Evolutionary conservation across 2,797 vertebrate species (phyloP), one percentile per base, ranked within the genome.

Genomic region (Acropternis orthonyx): DNA sequence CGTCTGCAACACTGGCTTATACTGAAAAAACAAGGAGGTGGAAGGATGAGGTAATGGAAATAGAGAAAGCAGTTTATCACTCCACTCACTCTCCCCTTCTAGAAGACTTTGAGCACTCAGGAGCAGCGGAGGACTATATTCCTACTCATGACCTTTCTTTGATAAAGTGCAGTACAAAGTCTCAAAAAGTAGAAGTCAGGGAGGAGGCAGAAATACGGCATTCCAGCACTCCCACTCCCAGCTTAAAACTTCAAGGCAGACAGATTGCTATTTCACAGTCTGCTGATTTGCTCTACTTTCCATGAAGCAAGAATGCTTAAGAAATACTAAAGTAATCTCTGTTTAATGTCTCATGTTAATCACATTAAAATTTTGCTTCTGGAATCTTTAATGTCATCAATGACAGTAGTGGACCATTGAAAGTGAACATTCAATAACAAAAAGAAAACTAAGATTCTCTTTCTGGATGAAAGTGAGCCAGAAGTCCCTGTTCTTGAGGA

Each of bases 31-130:
- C 37, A 76, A 77, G 75, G 65, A 71, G 75, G 82, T 81, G 24
- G 49, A 85, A 85, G 65, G 75, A 89, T 95, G 91, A 96, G 85
- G 93, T 93, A 93, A 95, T 83, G 89, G 92, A 92, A 93, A 87
- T 26, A 84, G 32, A 16, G 71, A 92, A 92, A 85, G 72, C 72
- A 85, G 78, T 95, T 92, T 85, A 88, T 95, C 87, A 88, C 85
- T 75, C 73, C 17, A 44, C 59, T 92, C 77, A 37, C 65, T 80
- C 59, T 85, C 39, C 36, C 69, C 66, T 76, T 0, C 0, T 7
- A 63, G 84, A 85, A 48, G 78, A 21, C 46, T 76, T 41, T 3
- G 27, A 91, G 24, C 46, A 62, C 46, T 54, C 44, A 66, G 39
- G 39, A 92, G 91, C 28, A 82, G 84, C 58, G 66, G 39, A 58